phyloP scores from a whole-genome alignment of 2,888 invertebrate genomes.

The Calephelis perditalis region DNA sequence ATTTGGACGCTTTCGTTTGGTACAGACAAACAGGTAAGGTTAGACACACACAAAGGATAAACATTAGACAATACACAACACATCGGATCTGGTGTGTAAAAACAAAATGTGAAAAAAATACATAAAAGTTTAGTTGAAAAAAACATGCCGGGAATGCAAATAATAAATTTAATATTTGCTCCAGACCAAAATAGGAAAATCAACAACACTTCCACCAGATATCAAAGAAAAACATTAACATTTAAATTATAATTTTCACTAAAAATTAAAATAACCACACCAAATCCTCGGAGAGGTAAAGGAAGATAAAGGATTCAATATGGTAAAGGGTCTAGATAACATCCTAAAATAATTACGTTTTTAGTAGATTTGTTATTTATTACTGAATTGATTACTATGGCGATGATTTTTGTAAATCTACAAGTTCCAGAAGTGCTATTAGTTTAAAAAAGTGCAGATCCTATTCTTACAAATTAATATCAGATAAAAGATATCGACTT shows the following conservation, averaged over 20 bases:
- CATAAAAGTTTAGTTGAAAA: slow-evolving; percentile 48
- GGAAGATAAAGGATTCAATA: slow-evolving; percentile 68
- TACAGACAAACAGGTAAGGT: slow-evolving; percentile 80
- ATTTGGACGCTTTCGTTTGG: slow-evolving; percentile 63
- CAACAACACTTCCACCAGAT: slow-evolving; percentile 77
- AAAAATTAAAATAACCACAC: slow-evolving; percentile 74
- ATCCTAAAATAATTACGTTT: slow-evolving; percentile 46
- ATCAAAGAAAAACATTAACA: slow-evolving; percentile 61
- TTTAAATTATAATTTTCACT: slow-evolving; percentile 52
- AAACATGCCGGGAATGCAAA: slow-evolving; percentile 73
- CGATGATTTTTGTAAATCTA: slow-evolving; percentile 66
- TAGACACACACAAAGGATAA: slow-evolving; percentile 93
- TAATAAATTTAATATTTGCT: slow-evolving; percentile 58
- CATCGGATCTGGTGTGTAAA: slow-evolving; percentile 79
- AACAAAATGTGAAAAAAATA: slow-evolving; percentile 51
- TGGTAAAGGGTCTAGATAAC: slow-evolving; percentile 65
- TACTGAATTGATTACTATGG: slow-evolving; percentile 58
- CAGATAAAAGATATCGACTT: slow-evolving; percentile 56
- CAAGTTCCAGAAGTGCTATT: slow-evolving; percentile 70
- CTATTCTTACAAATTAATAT: slow-evolving; percentile 58
- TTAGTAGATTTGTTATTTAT: slow-evolving; percentile 29
- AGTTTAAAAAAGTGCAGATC: slow-evolving; percentile 64
- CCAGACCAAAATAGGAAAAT: slow-evolving; percentile 71
- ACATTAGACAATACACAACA: slow-evolving; percentile 94
- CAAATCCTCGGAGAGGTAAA: slow-evolving; percentile 76